A percentile compares a stretch with the other conserved stretches of the same genome.
These are phyloP conservation scores for Sminthurides bifidus DNA, from an alignment of 1,140 invertebrate genomes.

Conservation along the genomic window DNA sequence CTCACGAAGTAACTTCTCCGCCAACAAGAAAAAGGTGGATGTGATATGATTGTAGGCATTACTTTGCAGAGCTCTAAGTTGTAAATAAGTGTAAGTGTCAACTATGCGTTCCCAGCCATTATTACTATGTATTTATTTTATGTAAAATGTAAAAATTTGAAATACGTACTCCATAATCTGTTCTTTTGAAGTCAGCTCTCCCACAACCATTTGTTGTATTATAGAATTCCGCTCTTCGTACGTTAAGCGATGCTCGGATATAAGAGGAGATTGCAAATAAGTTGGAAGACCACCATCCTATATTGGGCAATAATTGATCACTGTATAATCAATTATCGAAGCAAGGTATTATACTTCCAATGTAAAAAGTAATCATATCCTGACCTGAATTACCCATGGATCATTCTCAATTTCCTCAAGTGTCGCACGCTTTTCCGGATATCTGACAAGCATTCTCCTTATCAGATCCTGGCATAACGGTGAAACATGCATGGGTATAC, in stretches of 20 bases:
- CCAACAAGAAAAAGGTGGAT: constrained; percentile 93
- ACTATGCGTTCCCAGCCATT: not conserved
- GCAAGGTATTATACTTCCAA: not conserved
- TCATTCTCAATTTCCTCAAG: constrained; percentile 80
- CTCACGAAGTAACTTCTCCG: constrained; percentile 46
- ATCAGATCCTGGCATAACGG: constrained; percentile 74
- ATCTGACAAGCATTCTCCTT: constrained; percentile 77
- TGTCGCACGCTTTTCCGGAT: constrained; percentile 78
- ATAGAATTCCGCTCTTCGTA: constrained; percentile 21
- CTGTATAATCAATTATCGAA: not conserved
- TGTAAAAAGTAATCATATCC: not conserved
- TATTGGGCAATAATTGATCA: not conserved
- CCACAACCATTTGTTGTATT: constrained; percentile 41
- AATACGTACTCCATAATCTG: constrained; percentile 70
- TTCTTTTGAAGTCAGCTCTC: constrained; percentile 76
- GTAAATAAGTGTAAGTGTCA: constrained; percentile 11
- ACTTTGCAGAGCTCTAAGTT: constrained; percentile 69
- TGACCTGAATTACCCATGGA: constrained; percentile 50
- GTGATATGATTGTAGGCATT: constrained; percentile 98
- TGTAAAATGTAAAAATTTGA: not conserved
- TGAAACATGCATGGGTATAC: constrained; percentile 80
- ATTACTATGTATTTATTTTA: not conserved
- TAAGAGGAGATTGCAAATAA: constrained; percentile 14
- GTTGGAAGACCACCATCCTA: constrained; percentile 6
- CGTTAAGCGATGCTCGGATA: constrained; percentile 17